phyloP scores from a whole-genome alignment of 2,888 invertebrate genomes.

The Amblyjoppa fuscipennis region DNA sequence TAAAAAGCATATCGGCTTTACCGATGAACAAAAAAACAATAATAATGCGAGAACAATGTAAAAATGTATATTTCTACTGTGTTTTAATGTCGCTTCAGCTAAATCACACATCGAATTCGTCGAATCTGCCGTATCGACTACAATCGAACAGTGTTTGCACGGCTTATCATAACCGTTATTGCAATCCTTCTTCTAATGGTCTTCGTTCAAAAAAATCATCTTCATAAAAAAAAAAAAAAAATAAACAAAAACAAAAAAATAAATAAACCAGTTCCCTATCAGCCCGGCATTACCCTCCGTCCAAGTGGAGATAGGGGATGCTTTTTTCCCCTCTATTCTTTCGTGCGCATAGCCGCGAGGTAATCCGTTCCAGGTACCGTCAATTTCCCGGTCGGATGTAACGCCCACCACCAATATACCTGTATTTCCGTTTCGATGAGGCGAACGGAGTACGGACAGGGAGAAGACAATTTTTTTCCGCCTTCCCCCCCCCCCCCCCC shows the following conservation, averaged over 20 bases:
- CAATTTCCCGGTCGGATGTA: conserved; percentile 49
- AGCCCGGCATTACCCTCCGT: not conserved
- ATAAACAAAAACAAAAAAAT: not conserved
- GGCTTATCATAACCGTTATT: too few species aligned
- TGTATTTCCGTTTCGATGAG: conserved; percentile 41
- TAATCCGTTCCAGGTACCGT: conserved; percentile 36
- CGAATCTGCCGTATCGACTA: too few species aligned
- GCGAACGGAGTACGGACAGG: conserved; percentile 7
- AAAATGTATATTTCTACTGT: too few species aligned
- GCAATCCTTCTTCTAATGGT: too few species aligned
- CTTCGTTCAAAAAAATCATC: too few species aligned
- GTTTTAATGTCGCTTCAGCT: too few species aligned
- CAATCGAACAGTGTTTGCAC: too few species aligned
- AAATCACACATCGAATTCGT: too few species aligned
- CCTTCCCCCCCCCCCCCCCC: not conserved
- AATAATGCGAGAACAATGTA: too few species aligned
- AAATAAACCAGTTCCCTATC: not conserved
- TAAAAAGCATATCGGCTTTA: not conserved
- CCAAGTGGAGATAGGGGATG: not conserved
- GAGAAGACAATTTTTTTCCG: conserved; percentile 34
- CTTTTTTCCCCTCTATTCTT: conserved; percentile 21
- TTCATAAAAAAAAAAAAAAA: too few species aligned
- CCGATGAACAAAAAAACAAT: not conserved
- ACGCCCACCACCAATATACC: conserved; percentile 37
- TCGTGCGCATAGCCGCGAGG: conserved; percentile 25